These are phyloP conservation scores for Elmis aenea DNA, from an alignment of 2,888 invertebrate species.

Conservation along the genomic window DNA sequence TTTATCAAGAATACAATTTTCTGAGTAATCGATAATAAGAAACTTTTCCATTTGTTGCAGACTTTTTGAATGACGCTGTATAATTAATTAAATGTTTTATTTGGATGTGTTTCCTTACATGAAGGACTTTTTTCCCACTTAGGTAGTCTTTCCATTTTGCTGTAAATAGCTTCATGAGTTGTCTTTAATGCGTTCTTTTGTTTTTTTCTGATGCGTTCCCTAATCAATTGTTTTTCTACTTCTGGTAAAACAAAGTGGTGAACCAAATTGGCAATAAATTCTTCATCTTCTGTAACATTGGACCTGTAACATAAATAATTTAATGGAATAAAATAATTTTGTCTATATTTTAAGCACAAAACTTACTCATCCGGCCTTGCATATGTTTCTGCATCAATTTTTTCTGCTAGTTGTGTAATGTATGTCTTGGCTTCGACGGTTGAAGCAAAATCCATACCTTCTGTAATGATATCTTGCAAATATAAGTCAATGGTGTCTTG, in stretches of 20 bases:
- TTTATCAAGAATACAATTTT: too few relatives aligned
- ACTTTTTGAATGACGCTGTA: too few relatives aligned
- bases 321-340: not conserved
- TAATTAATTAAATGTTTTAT: too few relatives aligned
- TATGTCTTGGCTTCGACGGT: conserved; percentile 52
- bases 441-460: conserved; percentile 55
- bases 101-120: too few relatives aligned
- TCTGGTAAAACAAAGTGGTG: conserved; percentile 57
- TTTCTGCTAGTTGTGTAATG: conserved; percentile 51
- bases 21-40: too few relatives aligned
- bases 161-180: conserved; percentile 44
- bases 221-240: conserved; percentile 46
- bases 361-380: conserved; percentile 4
- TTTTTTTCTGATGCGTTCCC: conserved; percentile 39
- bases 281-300: conserved; percentile 48
- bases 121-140: conserved; percentile 45
- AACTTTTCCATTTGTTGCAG: too few relatives aligned
- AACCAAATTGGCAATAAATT: conserved; percentile 54
- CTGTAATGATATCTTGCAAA: conserved; percentile 58
- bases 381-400: conserved; percentile 50
- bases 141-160: conserved; percentile 8
- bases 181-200: conserved; percentile 43
- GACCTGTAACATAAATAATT: conserved; percentile 8
- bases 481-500: conserved; percentile 59
- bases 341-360: too few relatives aligned